A percentile compares a stretch with the other conserved stretches of the same genome.
phyloP scores from a whole-genome alignment of 2,113 vertebrate species.

The Megatriorchis doriae region DNA sequence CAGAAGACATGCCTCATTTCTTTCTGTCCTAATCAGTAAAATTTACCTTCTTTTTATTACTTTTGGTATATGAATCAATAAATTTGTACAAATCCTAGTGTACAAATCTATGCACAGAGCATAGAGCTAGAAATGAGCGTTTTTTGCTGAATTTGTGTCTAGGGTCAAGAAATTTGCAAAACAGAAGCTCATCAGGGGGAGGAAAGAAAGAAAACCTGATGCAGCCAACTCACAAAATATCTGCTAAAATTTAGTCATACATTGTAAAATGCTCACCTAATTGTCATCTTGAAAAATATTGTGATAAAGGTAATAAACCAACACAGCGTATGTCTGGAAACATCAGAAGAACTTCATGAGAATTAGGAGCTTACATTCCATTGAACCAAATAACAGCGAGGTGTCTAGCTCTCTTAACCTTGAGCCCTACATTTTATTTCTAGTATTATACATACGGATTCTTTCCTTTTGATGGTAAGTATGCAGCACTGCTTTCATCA shows the following conservation, averaged over 20 bases:
- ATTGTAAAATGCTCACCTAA: neutral
- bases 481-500: neutral
- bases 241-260: neutral
- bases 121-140: neutral
- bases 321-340: neutral
- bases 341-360: neutral
- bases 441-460: neutral
- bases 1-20: neutral
- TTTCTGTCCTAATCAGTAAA: neutral
- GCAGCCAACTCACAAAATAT: neutral
- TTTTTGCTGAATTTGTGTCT: neutral
- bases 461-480: neutral
- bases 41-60: neutral
- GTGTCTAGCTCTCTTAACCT: neutral
- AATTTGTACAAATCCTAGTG: neutral
- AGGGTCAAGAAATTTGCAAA: neutral
- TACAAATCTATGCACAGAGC: neutral
- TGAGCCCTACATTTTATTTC: neutral
- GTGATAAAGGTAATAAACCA: neutral
- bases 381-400: fast-evolving
- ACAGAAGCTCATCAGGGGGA: fast-evolving
- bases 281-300: neutral
- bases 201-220: neutral
- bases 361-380: neutral
- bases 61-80: neutral